Evolutionary conservation across 2,888 invertebrate genomes (phyloP).

Genomic region (Eupithecia centaureata): DNA sequence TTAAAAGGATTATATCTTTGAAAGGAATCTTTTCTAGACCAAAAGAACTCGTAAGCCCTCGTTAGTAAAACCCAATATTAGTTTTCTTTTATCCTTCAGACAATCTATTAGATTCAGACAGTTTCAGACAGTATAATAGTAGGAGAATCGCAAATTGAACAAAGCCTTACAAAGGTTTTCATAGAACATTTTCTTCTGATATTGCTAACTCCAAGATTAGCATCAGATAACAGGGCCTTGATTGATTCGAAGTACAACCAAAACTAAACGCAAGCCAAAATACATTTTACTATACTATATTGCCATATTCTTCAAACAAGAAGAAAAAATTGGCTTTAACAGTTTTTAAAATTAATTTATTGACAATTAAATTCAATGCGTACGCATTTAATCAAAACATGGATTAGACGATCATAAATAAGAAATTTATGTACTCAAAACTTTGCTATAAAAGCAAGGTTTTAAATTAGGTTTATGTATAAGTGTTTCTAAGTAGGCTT

Average conservation of each 20-base stretch:
- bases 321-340: not conserved
- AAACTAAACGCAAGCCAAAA: not conserved
- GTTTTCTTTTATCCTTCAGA: constrained; percentile 24
- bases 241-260: not conserved
- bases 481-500: constrained; percentile 14
- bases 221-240: not conserved
- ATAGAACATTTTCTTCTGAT: not conserved
- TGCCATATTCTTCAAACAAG: not conserved
- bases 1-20: not conserved
- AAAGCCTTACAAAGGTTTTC: not conserved
- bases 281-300: no score
- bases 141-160: not conserved
- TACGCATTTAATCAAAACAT: not conserved
- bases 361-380: not conserved
- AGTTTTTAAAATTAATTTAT: no score
- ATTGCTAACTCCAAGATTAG: not conserved
- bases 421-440: not conserved
- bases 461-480: constrained; percentile 1
- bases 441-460: not conserved
- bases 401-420: not conserved
- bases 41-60: not conserved
- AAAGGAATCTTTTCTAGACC: not conserved
- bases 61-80: constrained; percentile 12
- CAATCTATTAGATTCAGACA: constrained; percentile 13
- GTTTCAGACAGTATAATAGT: not conserved